phyloP scores from a whole-genome alignment of 2,888 invertebrate genomes.

The Entomobrya proxima region DNA sequence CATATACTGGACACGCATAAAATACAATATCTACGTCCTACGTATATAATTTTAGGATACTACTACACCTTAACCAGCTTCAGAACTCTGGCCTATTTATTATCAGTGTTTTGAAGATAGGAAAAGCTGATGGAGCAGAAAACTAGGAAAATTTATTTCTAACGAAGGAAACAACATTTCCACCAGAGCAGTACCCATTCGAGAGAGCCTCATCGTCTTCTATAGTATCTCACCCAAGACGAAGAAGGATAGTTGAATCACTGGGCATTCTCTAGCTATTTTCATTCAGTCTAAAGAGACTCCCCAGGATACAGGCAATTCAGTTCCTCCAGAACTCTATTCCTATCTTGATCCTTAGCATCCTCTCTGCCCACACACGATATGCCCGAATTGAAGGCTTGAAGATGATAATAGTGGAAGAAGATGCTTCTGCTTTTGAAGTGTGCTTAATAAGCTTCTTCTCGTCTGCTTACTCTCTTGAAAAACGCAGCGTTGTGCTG shows the following conservation, averaged over 20 bases:
- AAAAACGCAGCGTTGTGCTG: too few species aligned
- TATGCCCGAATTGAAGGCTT: slow-evolving; percentile 5
- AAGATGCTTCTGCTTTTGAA: slow-evolving; percentile 51
- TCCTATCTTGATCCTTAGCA: neutral
- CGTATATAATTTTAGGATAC: too few species aligned
- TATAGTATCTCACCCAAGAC: too few species aligned
- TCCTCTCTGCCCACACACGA: neutral
- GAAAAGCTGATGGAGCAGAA: slow-evolving; percentile 41
- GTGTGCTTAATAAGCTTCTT: slow-evolving; percentile 47
- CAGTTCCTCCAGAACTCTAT: neutral
- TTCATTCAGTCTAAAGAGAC: neutral
- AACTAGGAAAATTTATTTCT: neutral
- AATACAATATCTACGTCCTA: too few species aligned
- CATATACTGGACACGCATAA: too few species aligned
- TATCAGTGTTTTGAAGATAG: neutral
- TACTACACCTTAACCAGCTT: neutral
- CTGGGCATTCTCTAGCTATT: neutral
- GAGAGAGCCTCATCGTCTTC: too few species aligned
- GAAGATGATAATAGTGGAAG: slow-evolving; percentile 14
- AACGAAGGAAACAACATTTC: slow-evolving; percentile 14
- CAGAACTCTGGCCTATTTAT: neutral
- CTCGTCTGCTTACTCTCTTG: neutral
- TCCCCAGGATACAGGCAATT: neutral
- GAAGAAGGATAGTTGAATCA: neutral
- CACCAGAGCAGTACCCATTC: neutral